Base-by-base conservation (phyloP, 2,888 invertebrate genomes). In the Dolomedes plantarius region DNA sequence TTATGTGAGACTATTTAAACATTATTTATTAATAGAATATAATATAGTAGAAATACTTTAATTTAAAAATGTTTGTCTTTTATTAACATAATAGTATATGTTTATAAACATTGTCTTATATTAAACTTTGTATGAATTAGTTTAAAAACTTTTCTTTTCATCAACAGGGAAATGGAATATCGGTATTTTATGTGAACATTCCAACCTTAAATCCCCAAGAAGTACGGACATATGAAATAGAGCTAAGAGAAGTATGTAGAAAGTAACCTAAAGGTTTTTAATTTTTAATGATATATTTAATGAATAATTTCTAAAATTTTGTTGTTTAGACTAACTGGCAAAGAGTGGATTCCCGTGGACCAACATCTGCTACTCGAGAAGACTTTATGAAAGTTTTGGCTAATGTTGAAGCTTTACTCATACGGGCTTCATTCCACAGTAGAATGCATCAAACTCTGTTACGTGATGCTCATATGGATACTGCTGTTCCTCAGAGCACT, bases 341-440 rank as follows among this genome's bases (percentile, higher is more conserved):
- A 90, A 90, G 86, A 67, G 85, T 88, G 16, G 90, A 90, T 73
- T 80, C 87, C 46, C 71, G 80, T n/a, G 88, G 88, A 0, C 81
- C 87, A 13, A 83, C 77, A 29, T 75, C 88, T 89, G 92, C 95
- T 0, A 94, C 95, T 0, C 94, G 98, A 32, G 94, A 94, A 79
- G 96, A 97, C 90, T 93, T 99, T 86, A 93, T 99, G 93, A 94
- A 94, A 87, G 96, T 96, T 0, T 92, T 99, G 9, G 94, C 96
- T 31, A 95, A 96, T 90, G 92, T 99, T 13, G 95, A 96, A 89
- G 94, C 95, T 13, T 95, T 97, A 87, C 92, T 97, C 9, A 95
- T 98, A 31, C 94, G 97, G 75, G 98, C 97, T 0, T 95, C 96
- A 0, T 93, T 91, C 89, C 93, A 94, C 86, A 92, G 93, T 73